Conservation (phyloP, 2,113 vertebrate genomes). For the Cochlearius cochlearius region DNA sequence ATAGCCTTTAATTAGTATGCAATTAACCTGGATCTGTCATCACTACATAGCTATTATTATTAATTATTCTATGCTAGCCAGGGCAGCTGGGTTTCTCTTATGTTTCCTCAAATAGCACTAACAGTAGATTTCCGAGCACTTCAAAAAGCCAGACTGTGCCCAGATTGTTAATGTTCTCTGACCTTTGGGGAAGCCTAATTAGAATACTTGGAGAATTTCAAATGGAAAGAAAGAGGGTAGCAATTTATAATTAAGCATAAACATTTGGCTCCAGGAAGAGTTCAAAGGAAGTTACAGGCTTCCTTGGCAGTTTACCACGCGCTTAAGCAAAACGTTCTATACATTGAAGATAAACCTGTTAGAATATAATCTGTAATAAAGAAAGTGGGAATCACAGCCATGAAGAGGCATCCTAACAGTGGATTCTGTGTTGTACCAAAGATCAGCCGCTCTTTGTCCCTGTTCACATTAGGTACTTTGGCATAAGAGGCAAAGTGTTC, state of each 20-base stretch:
- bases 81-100: constrained; percentile 21
- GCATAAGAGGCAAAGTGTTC: not conserved
- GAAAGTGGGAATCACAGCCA: not conserved
- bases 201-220: not conserved
- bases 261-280: not conserved
- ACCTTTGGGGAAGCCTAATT: constrained; percentile 45
- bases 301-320: not conserved
- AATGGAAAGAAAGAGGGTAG: not conserved
- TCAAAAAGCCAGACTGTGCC: constrained; percentile 2
- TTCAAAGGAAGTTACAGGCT: not conserved
- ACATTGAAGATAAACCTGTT: not conserved
- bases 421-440: not conserved
- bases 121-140: not conserved
- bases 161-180: constrained; percentile 24
- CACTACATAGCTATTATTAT: constrained; percentile 46
- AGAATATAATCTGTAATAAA: not conserved
- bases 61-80: constrained; percentile 32
- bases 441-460: not conserved
- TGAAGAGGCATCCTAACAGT: not conserved
- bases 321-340: not conserved
- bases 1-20: constrained; percentile 54
- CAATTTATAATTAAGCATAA: constrained; percentile 34
- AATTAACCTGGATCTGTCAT: constrained; percentile 64
- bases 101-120: constrained; percentile 35
- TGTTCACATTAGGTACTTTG: not conserved